Base-by-base conservation (phyloP, 2,113 vertebrate genomes). In the Axis porcinus region DNA sequence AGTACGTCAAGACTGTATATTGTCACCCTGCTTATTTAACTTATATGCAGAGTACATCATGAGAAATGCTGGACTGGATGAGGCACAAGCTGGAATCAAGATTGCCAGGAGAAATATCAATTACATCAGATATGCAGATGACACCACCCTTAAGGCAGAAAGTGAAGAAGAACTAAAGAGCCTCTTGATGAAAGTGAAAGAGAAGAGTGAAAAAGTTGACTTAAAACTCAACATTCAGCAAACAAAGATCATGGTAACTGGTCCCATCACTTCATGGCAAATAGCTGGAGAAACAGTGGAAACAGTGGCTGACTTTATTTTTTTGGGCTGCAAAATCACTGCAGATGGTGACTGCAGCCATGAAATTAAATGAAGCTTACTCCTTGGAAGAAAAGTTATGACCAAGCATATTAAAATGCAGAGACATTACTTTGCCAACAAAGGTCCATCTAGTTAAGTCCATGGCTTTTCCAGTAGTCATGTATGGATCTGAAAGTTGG, bases 291-390 rank as follows among this genome's bases (percentile, higher is more conserved):
- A 67, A 67, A 67, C 62, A 64, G 62, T n/a, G 62, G 33, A 67
- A 67, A 19, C 33, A 67, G 62, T 9, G 7, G 7, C 16, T 9
- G 62, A 67, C 16, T 67, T 67, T n/a, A 19, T 67, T 64, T 64
- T 4, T 0, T 1, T 1, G 7, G 62, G 33, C 16, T 8, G 15
- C 16, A n/a, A 67, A 67, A 19, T n/a, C 15, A 4, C 30, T 64
- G 62, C 3, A 17, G 30, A 64, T 64, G 30, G 62, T 67, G 62
- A 67, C 4, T 67, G 7, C 16, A 67, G 62, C 62, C 62, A n/a
- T 67, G 62, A 67, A 67, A 67, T 67, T 67, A 19, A n/a, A 67
- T 0, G 33, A n/a, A 0, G 3, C 33, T 67, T n/a, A 9, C 16
- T 67, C 7, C 7, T 67, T 19, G 16, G 16, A n/a, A 67, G 62